Evolutionary conservation across 2,888 invertebrate genomes (phyloP), one percentile per base, ranked within the genome.

Genomic region (Auanema freiburgensis): DNA sequence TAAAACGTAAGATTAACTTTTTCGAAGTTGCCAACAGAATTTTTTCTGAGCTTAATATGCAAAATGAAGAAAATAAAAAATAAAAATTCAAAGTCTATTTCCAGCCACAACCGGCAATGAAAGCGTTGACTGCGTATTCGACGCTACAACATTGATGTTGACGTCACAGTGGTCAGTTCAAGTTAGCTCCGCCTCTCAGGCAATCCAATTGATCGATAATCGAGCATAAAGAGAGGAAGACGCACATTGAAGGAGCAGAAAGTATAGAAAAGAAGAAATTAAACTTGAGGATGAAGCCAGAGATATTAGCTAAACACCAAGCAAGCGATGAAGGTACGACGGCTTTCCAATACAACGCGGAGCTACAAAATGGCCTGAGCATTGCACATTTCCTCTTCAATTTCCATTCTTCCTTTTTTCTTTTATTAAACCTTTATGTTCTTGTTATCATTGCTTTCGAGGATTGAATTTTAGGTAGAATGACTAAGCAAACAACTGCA

Each of bases 101-200:
- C 21, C 16, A 46, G 16, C 16, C 23, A 25, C 41, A 59, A 59
- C 42, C 12, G 24, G 42, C 16, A 51, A 24, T 16, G 21, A 24
- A 44, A 43, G 53, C 54, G 59, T 14, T 14, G 54, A 14, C 60
- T 54, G 60, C 49, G 60, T 54, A 60, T 60, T 49, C 23, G 14
- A 60, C 24, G 60, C 41, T 60, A 43, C 43, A 16, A 12, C 44
- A 14, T 44, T 25, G 33, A 46, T 33, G 33, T 33, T 60, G 60
- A 60, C 60, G 60, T 60, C 55, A 60, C 46, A 40, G 46, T 46
- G 60, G 60, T 60, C 60, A 60, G 25, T 53, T 46, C 23, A n/a
- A 46, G 46, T 33, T 33, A 33, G 40, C 44, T 18, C 41, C 60
- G 60, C 60, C 60, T 33, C 33, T 33, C 33, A 33, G 33, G 33